Evolutionary conservation across 53 echinoderm and acorn worm genomes (phyloP), one percentile per base, ranked within the genome.

Genomic region (Temnopleurus reevesii): DNA sequence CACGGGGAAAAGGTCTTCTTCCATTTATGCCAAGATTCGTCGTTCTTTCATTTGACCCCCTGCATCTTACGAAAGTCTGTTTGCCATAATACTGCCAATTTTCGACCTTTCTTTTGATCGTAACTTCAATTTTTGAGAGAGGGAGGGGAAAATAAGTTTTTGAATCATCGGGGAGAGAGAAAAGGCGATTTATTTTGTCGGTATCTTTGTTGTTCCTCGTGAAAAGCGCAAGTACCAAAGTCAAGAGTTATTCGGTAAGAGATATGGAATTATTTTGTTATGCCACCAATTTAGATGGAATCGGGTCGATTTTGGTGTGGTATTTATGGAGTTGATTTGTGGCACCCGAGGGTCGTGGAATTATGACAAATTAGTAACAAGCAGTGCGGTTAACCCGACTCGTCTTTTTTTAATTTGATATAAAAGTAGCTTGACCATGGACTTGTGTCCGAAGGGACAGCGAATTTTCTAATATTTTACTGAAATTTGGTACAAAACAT

Each of bases 291-390:
- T 41, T 71, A n/a, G n/a, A 15, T 51, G 53, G 49, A 79, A 47
- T 27, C 15, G 79, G 79, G 47, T 46, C 79, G 31, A 79, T 47
- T 47, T 49, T 79, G 79, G 41, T 71, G n/a, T 10, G 49, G 49
- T 79, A 79, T 79, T 79, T 79, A 79, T 79, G 46, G 79, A 30
- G 54, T 33, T 36, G 83, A 83, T 83, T 55, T 83, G 83, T 55
- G 83, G 19, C 21, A 36, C 83, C 83, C 83, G 18, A 49, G 83
- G 83, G 83, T 83, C 83, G 35, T 6, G 27, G 83, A 85, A 85
- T 85, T 85, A 85, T 85, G 85, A 85, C 85, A 85, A 85, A 85
- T 85, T 85, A 85, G 85, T 43, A 58, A 59, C 85, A 85, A 59
- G n/a, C 85, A 25, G 45, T 46, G 85, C 53, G 12, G 38, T 34